Base-by-base conservation (phyloP, 1,140 invertebrate genomes). In the Ceratitis capitata region DNA sequence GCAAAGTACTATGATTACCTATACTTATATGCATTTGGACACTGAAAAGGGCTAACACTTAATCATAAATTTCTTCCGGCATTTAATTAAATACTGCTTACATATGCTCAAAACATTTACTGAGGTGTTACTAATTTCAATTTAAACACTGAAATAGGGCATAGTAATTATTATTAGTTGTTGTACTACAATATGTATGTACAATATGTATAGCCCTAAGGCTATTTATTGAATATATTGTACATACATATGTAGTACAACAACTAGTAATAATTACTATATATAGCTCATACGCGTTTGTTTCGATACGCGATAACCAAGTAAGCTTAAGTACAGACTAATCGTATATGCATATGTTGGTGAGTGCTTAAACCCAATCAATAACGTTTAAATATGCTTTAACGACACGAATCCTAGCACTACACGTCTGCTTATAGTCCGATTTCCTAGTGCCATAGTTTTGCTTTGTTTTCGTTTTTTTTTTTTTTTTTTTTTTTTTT, bases 21-120 rank as follows among this genome's bases (percentile, higher is more conserved):
- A 23, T 19, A 32, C n/a, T n/a, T 1, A 61, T 29, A 61, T 61
- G 10, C 58, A 61, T 26, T 61, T 69, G n/a, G n/a, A 35, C 61
- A 29, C 14, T 35, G 35, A 19, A 29, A 39, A 35, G 29, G 29
- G 14, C 39, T 69, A 69, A 69, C 61, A 35, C 61, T 39, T 69
- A 69, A 69, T 35, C 32, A 69, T 5, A 12, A 39, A 29, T 32
- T 69, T 35, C 61, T 69, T 35, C 32, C 61, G 61, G 32, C 61
- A 39, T 69, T n/a, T 69, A 69, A 69, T 69, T 69, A 69, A 16
- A 69, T n/a, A n/a, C n/a, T n/a, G n/a, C n/a, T n/a, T n/a, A n/a
- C n/a, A n/a, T 16, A 69, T 32, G 61, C 29, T 32, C 14, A 23
- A 23, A 14, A n/a, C 61, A 32, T 29, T 32, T 69, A 16, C 61